Evolutionary conservation across 2,797 vertebrate genomes (phyloP).

Genomic region (Zalophus californianus): DNA sequence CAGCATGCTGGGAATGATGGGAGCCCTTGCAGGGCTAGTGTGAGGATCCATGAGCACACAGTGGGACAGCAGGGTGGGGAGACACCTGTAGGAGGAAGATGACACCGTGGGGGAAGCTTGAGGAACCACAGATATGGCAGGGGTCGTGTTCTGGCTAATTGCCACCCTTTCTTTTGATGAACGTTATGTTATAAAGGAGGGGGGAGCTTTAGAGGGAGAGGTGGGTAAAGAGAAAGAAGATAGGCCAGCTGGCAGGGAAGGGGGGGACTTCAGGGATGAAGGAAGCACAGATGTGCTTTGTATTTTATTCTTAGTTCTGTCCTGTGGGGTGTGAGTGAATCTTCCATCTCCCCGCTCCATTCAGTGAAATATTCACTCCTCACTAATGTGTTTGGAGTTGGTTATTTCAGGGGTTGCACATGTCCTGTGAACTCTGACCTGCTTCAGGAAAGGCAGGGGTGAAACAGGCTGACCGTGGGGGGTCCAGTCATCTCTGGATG

Average conservation of each 20-base stretch:
- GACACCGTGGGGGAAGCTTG: not conserved
- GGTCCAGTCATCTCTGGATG: not conserved
- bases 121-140: not conserved
- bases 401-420: not conserved
- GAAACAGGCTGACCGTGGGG: not conserved
- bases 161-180: not conserved
- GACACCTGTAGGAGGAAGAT: not conserved
- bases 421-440: not conserved
- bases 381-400: not conserved
- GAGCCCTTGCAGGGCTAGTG: not conserved
- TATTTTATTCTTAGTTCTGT: not conserved
- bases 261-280: not conserved
- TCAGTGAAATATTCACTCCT: not conserved
- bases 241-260: too few species aligned
- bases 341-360: not conserved
- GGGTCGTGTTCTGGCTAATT: not conserved
- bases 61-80: not conserved
- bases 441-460: not conserved
- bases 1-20: not conserved
- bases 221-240: not conserved
- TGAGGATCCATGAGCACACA: not conserved
- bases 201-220: not conserved
- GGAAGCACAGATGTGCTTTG: rapidly evolving
- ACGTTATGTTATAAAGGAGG: not conserved
- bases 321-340: not conserved